phyloP scores from a whole-genome alignment of 2,888 invertebrate species.

The Eupelmus urozonus region DNA sequence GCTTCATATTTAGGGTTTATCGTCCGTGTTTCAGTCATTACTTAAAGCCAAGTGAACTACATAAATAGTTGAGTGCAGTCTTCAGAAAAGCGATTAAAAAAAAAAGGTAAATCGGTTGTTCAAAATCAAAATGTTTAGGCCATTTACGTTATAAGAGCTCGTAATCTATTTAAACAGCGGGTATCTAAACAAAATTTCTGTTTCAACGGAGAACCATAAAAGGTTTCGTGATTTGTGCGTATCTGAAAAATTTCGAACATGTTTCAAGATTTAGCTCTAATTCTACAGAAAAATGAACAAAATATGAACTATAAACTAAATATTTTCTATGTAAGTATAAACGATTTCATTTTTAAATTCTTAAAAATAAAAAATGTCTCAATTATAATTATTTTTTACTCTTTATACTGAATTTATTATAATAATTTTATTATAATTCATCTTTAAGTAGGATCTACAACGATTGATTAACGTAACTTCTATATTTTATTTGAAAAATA shows the following conservation, averaged over 20 bases:
- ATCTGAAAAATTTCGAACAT: no score
- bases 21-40: constrained; percentile 52
- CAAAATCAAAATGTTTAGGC: constrained; percentile 18
- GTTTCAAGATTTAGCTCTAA: no score
- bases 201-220: no score
- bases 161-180: background rate
- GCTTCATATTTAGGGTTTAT: constrained; percentile 48
- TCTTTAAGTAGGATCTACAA: no score
- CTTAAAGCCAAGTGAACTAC: constrained; percentile 41
- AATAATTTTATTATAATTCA: no score
- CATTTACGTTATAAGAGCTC: background rate
- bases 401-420: no score
- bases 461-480: no score
- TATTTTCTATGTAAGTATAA: background rate
- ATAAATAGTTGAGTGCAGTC: constrained; percentile 48
- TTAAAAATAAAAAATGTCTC: no score
- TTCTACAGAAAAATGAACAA: background rate
- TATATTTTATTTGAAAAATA: no score
- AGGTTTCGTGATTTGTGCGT: constrained; percentile 34
- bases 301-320: background rate
- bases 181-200: constrained; percentile 15
- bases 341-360: no score
- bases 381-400: no score
- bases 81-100: constrained; percentile 38
- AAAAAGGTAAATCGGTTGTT: no score